A percentile compares a stretch with the other conserved stretches of the same genome.
Evolutionary conservation across 2,888 invertebrate species (phyloP).

Genomic region (Sericinus montela): DNA sequence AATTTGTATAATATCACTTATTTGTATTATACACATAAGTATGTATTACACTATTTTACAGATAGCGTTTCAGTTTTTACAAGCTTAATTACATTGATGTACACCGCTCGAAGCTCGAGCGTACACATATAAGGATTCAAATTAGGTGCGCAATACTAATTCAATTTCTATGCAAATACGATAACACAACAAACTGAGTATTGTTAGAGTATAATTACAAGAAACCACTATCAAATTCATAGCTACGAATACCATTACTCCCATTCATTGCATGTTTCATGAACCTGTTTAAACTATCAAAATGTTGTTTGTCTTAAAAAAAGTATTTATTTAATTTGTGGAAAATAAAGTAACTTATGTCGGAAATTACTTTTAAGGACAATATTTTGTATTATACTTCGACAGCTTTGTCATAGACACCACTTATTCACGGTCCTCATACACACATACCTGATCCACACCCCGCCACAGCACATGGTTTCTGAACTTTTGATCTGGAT

Average conservation of each 20-base stretch:
- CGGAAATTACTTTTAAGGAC: too few species aligned
- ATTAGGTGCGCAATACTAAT: slow-evolving; percentile 10
- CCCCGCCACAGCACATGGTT: too few species aligned
- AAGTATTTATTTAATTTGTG: too few species aligned
- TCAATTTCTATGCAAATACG: slow-evolving; percentile 19
- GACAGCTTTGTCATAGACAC: too few species aligned
- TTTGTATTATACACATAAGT: too few species aligned
- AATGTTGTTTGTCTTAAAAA: not conserved
- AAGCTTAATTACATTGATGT: slow-evolving; percentile 6
- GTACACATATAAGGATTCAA: not conserved
- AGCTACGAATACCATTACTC: not conserved
- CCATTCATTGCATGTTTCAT: not conserved
- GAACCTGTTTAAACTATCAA: not conserved
- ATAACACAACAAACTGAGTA: slow-evolving; percentile 8
- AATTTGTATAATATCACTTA: too few species aligned
- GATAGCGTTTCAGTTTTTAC: slow-evolving; percentile 1
- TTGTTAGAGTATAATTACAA: slow-evolving; percentile 11
- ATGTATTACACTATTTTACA: too few species aligned
- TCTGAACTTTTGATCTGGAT: too few species aligned
- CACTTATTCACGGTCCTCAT: too few species aligned
- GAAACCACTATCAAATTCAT: not conserved
- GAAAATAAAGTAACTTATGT: too few species aligned
- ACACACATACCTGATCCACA: too few species aligned
- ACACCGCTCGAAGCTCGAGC: not conserved
- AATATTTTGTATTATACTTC: too few species aligned